These are phyloP conservation scores for Drosophila equinoxialis DNA, from an alignment of 1,140 invertebrate species.

Conservation along the genomic window DNA sequence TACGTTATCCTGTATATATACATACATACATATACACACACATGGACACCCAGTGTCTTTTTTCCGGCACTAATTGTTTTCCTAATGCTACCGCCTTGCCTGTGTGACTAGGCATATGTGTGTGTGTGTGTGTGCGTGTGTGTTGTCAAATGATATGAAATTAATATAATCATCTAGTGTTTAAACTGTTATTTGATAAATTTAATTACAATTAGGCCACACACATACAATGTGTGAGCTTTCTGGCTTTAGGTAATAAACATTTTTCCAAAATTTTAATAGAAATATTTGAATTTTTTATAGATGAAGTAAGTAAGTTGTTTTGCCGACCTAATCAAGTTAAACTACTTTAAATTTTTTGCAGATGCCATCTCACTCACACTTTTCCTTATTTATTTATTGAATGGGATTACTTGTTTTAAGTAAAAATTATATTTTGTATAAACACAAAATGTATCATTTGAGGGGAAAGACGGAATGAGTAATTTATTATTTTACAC, in stretches of 20 bases:
- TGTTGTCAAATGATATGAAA: slow-evolving; percentile 41
- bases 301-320: no score
- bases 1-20: neutral
- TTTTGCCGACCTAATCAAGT: no score
- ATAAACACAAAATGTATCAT: no score
- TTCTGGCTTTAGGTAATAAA: neutral
- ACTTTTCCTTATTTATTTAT: no score
- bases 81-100: slow-evolving; percentile 9
- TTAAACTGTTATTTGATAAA: slow-evolving; percentile 41
- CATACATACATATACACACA: neutral
- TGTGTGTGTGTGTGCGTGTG: slow-evolving; percentile 9
- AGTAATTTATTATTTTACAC: no score
- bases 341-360: no score
- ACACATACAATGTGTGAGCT: neutral
- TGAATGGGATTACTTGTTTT: no score
- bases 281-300: no score
- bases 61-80: slow-evolving; percentile 38
- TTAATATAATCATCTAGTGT: slow-evolving; percentile 50
- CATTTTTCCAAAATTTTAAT: neutral
- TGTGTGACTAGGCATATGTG: no score
- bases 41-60: neutral
- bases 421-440: no score
- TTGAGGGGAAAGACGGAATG: no score
- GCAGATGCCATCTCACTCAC: no score
- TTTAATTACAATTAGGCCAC: slow-evolving; percentile 42